Base-by-base conservation (phyloP, 2,888 invertebrate species). In the Belgica antarctica region DNA sequence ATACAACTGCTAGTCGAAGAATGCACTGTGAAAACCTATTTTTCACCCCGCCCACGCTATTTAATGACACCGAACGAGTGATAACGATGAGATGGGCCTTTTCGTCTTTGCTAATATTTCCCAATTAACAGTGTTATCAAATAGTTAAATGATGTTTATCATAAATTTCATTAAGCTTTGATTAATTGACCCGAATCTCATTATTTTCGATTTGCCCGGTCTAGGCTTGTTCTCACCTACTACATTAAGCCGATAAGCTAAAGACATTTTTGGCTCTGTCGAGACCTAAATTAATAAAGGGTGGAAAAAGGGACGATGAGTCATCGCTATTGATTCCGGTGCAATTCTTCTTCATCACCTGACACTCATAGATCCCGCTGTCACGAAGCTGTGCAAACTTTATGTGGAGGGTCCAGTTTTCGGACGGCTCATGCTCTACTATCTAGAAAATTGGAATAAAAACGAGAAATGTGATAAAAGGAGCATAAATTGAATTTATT, bases 341-440 rank as follows among this genome's bases (percentile, higher is more conserved):
- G 15, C 5, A 8, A 47, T 47, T n/a, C n/a, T n/a, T n/a, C n/a
- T n/a, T n/a, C n/a, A n/a, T 87, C 72, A 88, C 87, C 80, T 88
- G 87, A 75, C 87, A 87, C 79, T 88, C 88, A 81, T 88, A 88
- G 73, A 87, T 85, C 68, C 92, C 93, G 1, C 89, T 88, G 81
- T 93, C 92, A 75, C 91, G 83, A 75, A 89, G 84, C 80, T 91
- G 91, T 4, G 92, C 90, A 76, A 89, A 90, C 81, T 91, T 92
- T 77, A 93, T 90, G 81, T 92, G 92, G 71, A 93, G 82, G 73
- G 91, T 92, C 92, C 92, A 93, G 81, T 92, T 92, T 78, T 92
- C 90, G 57, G 90, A 89, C 79, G 90, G 90, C 80, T 92, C 91
- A 28, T 68, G 57, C 57, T 68, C 68, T 22, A 68, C 68, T 17